Evolutionary conservation across 2,113 vertebrate species (phyloP), one percentile per base, ranked within the genome.

Genomic region (Bombycilla garrulus): DNA sequence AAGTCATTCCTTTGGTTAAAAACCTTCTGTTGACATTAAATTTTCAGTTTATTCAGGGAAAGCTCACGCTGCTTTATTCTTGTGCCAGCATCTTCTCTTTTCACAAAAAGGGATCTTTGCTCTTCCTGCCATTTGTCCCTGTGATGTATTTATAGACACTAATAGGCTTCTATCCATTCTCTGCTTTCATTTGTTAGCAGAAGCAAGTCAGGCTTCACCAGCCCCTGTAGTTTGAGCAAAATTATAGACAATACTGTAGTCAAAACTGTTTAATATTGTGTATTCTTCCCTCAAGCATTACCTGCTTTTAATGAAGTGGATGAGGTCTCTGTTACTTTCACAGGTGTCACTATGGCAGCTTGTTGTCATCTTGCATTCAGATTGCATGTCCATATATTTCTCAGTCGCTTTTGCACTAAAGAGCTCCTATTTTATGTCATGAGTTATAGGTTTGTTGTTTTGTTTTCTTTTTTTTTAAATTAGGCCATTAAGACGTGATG

Each of bases 81-180:
- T 91, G 51, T 91, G 91, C 80, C 88, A 91, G 40, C 29, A 31
- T 92, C 85, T 92, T 96, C 91, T 92, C 10, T 93, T 95, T 92
- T 95, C 76, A 83, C 80, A 70, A 51, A 93, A 56, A 88, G 81
- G 76, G 74, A 83, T 86, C 86, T 91, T 88, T 66, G 35, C 50
- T 45, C 56, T 92, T 91, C 77, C 69, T 94, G 91, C 83, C 86
- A 81, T 86, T 92, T 78, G n/a, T 90, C 91, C 77, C 60, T 92
- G 44, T 60, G 60, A 64, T 81, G 65, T 94, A 93, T 94, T 96
- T 94, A 81, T 94, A 95, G 92, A 62, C 80, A 71, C 40, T 94
- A 86, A 81, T 48, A 44, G 81, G 67, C 72, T 92, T 91, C 91
- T 83, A 22, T 64, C 72, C 48, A 36, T 73, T 73, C 67, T 62